Conservation (phyloP, 2,113 vertebrate species). For the Misgurnus mizolepis region DNA sequence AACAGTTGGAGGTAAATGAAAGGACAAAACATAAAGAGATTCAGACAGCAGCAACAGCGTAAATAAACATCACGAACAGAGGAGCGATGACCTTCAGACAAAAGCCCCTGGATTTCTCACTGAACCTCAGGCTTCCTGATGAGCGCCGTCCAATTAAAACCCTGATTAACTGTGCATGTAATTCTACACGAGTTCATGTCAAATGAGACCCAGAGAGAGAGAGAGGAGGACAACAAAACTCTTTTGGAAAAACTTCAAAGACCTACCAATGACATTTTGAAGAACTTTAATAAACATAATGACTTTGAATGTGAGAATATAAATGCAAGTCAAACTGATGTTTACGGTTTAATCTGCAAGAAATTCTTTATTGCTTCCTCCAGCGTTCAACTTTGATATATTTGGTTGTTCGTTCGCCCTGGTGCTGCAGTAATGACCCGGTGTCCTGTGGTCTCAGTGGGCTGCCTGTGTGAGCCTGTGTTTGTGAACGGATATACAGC, state of each 20-base stretch:
- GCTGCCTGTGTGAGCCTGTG: slow-evolving; percentile 24
- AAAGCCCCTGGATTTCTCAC: slow-evolving; percentile 2
- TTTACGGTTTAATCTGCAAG: slow-evolving; percentile 4
- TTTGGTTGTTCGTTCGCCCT: neutral
- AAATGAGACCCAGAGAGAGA: neutral
- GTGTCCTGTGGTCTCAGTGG: slow-evolving; percentile 1
- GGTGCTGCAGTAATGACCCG: neutral
- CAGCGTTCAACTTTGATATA: neutral
- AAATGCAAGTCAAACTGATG: neutral
- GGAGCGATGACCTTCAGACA: slow-evolving; percentile 1
- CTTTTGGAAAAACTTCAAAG: neutral
- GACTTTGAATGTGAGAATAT: no score
- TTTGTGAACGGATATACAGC: slow-evolving; percentile 12
- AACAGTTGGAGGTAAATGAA: slow-evolving; percentile 24
- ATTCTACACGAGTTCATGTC: slow-evolving; percentile 1
- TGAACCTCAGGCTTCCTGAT: neutral
- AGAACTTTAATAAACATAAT: no score
- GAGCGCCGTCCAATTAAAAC: slow-evolving; percentile 8
- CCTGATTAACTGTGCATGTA: neutral
- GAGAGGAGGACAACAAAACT: no score
- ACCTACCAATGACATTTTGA: neutral
- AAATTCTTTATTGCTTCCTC: neutral
- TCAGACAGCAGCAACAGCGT: neutral
- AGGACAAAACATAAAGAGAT: neutral
- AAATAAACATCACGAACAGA: slow-evolving; percentile 2